Evolutionary conservation across 2,113 vertebrate genomes (phyloP), one percentile per base, ranked within the genome.

Genomic region (Epinephelus fuscoguttatus): DNA sequence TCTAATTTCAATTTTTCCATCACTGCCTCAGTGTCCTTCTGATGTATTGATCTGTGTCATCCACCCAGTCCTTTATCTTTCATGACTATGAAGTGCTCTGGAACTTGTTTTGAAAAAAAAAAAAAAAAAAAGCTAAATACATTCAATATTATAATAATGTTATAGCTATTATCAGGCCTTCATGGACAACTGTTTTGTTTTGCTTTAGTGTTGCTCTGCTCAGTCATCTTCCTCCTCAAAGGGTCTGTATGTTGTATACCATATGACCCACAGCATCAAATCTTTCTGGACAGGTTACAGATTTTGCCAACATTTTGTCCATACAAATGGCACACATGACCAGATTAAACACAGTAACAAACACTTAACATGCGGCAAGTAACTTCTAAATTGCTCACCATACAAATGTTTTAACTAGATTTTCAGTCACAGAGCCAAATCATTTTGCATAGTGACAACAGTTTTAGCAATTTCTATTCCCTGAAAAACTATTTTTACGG

Each of bases 41-140:
- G 55, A 40, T 37, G 12, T 83, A 81, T 83, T 84, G 80, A 68
- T 88, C 69, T 68, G 23, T 70, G 53, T 75, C 84, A 80, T 82
- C 64, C 71, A 78, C 71, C 68, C 64, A 15, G 68, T 78, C 70
- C 78, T 82, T 80, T 75, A 88, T 80, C 71, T 62, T 21, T 56
- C 56, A 33, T 57, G 30, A 78, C 81, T 23, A 37, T 60, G 21
- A 18, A 63, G 62, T 45, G 40, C 45, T 61, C 52, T 14, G 66
- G 33, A 70, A 67, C 56, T 49, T 70, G 27, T 71, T 70, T 70
- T 61, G 18, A 25, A 3, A 27, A 27, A 27, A 50, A 37, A 23
- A 25, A 3, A 27, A 27, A 27, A 50, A 37, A 23, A 47, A 67
- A 42, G 57, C 17, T 21, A 23, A 42, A 73, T 25, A 27, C 10